A percentile compares a stretch with the other conserved stretches of the same genome.
phyloP scores from a whole-genome alignment of 1,140 invertebrate species.

The Cydia amplana region DNA sequence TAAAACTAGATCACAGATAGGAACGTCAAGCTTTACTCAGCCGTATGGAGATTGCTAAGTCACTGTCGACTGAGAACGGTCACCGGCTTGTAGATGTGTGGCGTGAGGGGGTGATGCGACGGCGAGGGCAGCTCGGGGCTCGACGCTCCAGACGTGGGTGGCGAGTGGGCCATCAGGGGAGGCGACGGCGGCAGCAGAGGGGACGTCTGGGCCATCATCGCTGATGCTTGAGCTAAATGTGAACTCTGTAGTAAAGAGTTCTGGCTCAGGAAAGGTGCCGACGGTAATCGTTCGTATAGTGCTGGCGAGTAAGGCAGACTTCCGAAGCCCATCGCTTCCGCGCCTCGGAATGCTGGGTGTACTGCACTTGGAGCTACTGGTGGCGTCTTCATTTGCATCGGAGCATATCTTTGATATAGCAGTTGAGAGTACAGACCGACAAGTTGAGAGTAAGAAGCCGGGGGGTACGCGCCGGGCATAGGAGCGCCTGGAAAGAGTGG shows the following conservation, averaged over 20 bases:
- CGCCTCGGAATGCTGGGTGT: slow-evolving; percentile 63
- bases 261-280: slow-evolving; percentile 55
- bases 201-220: slow-evolving; percentile 51
- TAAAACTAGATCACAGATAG: slow-evolving; percentile 61
- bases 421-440: slow-evolving; percentile 73
- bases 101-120: slow-evolving; percentile 64
- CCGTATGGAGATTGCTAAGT: slow-evolving; percentile 34
- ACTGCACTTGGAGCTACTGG: slow-evolving; percentile 62
- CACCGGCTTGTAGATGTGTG: slow-evolving; percentile 72
- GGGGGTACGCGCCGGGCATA: slow-evolving; percentile 75
- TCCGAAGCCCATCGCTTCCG: slow-evolving; percentile 52
- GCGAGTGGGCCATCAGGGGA: slow-evolving; percentile 56
- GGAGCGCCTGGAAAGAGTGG: slow-evolving; percentile 79
- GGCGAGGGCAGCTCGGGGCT: slow-evolving; percentile 65
- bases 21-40: slow-evolving; percentile 6
- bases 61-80: slow-evolving; percentile 69
- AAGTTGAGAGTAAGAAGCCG: slow-evolving; percentile 68
- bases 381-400: slow-evolving; percentile 67
- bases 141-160: slow-evolving; percentile 61
- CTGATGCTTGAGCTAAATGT: slow-evolving; percentile 40
- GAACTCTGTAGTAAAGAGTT: slow-evolving; percentile 49
- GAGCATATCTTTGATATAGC: slow-evolving; percentile 77
- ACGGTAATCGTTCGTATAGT: slow-evolving; percentile 61
- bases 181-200: slow-evolving; percentile 58
- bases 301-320: slow-evolving; percentile 58